Evolutionary conservation across 2,797 vertebrate species (phyloP), one percentile per base, ranked within the genome.

Genomic region (Clarias pachynema): DNA sequence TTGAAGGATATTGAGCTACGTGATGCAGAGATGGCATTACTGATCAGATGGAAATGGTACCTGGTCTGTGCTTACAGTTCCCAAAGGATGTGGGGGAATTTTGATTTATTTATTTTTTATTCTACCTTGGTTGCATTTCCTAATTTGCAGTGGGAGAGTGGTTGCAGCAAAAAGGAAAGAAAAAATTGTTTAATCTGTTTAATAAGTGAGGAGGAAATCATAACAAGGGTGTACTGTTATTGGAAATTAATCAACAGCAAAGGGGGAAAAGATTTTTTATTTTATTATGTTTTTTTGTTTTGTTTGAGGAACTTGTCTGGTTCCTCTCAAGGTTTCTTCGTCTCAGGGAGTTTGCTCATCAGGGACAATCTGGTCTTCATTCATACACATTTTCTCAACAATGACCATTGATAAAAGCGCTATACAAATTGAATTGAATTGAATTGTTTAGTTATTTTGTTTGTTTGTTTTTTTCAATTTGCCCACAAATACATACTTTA

Each of bases 1-100:
- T 92, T 92, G 74, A 85, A 92, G 90, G 91, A 92, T 92, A 89
- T 93, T 87, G 88, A 92, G 91, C 92, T 92, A 90, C 87, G 90
- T 86, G 44, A 84, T 60, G 66, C 68, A 60, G 85, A 77, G 57
- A 86, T 82, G 83, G 87, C 73, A 69, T 85, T 70, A 70, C 68
- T 89, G 85, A 92, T 91, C 78, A 89, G 31, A 92, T 91, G 85
- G 84, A 88, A 89, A 90, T 87, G 82, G 78, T 81, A 75, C 70
- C 85, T 83, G 91, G 84, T 72, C 85, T 68, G 86, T 85, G 84
- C 89, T 90, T 84, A 88, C 75, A 69, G 82, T 87, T 86, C 83
- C 81, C 84, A 75, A 79, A 68, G 65, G 85, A 62, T 82, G 65
- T 9, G 26, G 59, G 81, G 81, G 57, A 24, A 44, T 66, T 8